Base-by-base conservation (phyloP, 2,113 vertebrate species). In the Phocoena sinus region DNA sequence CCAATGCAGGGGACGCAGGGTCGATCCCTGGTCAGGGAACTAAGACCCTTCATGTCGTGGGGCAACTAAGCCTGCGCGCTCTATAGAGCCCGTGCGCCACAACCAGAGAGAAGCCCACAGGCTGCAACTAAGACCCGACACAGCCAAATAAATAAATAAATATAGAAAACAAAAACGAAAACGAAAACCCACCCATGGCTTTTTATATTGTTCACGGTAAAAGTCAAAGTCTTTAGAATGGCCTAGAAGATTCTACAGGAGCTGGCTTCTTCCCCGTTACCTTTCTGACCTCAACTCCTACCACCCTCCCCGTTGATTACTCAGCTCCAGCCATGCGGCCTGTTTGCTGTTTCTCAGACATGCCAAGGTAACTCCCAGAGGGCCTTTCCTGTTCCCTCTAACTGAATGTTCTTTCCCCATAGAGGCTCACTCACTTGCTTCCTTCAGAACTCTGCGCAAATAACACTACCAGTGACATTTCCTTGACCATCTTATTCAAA, bases 221-320 rank as follows among this genome's bases (percentile, higher is more conserved):
- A 91, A 89, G n/a, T n/a, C 68, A 87, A 94, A 92, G 65, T 87
- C 38, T 8, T 83, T 97, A 81, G 67, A 92, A 73, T 94, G 77
- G 89, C 26, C 41, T 87, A 33, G n/a, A 85, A 83, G 56, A 90
- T 77, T 85, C 60, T 67, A 11, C 56, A 90, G 44, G 74, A 71
- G 58, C 38, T 94, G 15, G 20, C 44, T 68, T 79, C 44, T 92
- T 86, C 47, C 56, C 20, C 6, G 36, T 94, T 92, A 89, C 81
- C 62, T 65, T 26, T 85, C 26, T 94, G 91, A 95, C 47, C 36
- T 96, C 50, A 65, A 65, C 23, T 36, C 18, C 33, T 97, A 41
- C 76, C 50, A 74, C 12, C 74, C 26, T 82, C 13, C 12, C 9
- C 21, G 65, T 95, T 87, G 68, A 77, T 95, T 95, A 88, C 47